Conservation (phyloP, 2,797 vertebrate species). For the Trichosurus vulpecula region DNA sequence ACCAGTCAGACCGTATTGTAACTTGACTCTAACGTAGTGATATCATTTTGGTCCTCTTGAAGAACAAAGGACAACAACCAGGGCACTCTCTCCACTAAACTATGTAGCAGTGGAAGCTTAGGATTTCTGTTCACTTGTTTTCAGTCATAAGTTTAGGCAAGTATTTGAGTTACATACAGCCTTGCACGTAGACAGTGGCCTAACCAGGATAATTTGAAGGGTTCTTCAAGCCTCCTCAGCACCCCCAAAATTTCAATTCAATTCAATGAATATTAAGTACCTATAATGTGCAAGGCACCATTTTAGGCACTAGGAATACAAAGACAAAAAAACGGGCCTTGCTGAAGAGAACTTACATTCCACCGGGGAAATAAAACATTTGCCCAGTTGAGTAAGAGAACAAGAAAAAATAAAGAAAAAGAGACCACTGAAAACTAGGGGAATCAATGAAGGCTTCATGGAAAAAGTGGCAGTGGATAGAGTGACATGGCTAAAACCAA, state of each 20-base stretch:
- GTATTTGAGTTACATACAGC: not conserved
- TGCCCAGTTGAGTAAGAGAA: not conserved
- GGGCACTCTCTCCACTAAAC: not conserved
- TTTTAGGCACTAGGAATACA: not conserved
- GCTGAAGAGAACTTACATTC: not conserved
- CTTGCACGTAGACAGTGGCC: not conserved
- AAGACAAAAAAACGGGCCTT: not conserved
- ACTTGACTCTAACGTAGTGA: too few species aligned
- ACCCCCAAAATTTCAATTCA: not conserved
- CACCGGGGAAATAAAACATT: not conserved
- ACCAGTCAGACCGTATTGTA: too few species aligned
- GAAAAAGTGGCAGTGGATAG: not conserved
- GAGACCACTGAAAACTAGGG: not conserved
- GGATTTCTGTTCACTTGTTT: not conserved
- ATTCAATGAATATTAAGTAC: not conserved
- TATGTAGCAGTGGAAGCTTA: not conserved
- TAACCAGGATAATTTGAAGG: not conserved
- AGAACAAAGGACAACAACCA: too few species aligned
- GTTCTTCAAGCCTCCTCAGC: not conserved
- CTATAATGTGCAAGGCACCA: not conserved
- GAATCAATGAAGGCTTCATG: not conserved
- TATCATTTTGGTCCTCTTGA: too few species aligned
- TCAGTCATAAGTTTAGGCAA: not conserved
- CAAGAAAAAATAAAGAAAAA: not conserved
- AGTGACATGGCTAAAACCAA: not conserved